A percentile compares a stretch with the other conserved stretches of the same genome.
Evolutionary conservation across 2,797 vertebrate genomes (phyloP).

Genomic region (Gallinago nigripennis): DNA sequence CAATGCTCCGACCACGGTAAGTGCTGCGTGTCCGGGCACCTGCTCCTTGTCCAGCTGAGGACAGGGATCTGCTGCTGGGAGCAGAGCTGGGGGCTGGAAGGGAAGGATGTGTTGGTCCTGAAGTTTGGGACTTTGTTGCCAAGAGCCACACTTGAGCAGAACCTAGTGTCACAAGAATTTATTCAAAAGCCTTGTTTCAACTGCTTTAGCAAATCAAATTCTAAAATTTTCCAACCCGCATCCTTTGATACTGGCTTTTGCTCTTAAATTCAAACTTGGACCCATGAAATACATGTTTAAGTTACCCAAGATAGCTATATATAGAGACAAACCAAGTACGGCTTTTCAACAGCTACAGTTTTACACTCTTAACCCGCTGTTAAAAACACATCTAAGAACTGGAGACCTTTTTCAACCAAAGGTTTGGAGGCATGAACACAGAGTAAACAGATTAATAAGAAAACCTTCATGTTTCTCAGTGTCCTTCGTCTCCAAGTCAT

Average conservation of each 20-base stretch:
- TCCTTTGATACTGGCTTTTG: not conserved
- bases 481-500: accelerated
- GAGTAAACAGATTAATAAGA: not conserved
- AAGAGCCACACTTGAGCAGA: not conserved
- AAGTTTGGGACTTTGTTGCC: not conserved
- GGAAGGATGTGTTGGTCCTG: not conserved
- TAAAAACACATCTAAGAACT: not conserved
- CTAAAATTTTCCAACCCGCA: not conserved
- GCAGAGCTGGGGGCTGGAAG: not conserved
- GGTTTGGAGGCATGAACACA: not conserved
- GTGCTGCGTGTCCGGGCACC: not conserved
- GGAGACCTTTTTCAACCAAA: not conserved
- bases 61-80: not conserved
- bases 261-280: not conserved
- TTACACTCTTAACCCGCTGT: not conserved
- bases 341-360: not conserved
- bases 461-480: not conserved
- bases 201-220: not conserved
- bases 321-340: not conserved
- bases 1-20: slow-evolving; percentile 87
- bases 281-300: not conserved
- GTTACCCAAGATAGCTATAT: not conserved
- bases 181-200: not conserved
- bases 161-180: not conserved
- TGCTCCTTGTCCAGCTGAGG: not conserved